A percentile compares a stretch with the other conserved stretches of the same genome.
phyloP scores from a whole-genome alignment of 2,797 vertebrate genomes.

The Silurus aristotelis region DNA sequence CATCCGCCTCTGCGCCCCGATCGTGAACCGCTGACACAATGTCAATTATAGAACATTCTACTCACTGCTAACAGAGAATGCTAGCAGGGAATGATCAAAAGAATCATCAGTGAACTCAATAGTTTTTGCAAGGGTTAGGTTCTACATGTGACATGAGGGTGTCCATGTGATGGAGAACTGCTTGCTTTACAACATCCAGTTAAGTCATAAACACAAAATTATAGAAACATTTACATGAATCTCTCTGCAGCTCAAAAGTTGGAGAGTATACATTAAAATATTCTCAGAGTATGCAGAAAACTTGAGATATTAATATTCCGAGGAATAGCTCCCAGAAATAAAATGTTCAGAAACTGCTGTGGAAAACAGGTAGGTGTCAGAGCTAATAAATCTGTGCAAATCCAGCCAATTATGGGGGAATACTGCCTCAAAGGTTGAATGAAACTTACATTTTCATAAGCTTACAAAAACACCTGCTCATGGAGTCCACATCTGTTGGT shows the following conservation, averaged over 20 bases:
- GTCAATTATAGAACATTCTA: background rate
- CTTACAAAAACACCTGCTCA: slow-evolving; percentile 24
- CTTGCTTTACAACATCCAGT: background rate
- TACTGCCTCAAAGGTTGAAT: background rate
- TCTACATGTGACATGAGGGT: no score
- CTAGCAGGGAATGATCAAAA: background rate
- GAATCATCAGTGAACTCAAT: background rate
- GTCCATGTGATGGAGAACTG: background rate
- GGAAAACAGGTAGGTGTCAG: background rate
- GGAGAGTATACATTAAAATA: background rate
- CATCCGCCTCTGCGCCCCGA: no score
- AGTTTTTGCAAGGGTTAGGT: background rate
- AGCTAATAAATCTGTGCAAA: background rate
- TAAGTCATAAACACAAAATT: background rate
- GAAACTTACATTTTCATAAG: background rate
- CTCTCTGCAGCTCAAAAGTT: background rate
- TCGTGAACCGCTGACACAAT: background rate
- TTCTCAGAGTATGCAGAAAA: background rate
- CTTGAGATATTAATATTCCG: background rate
- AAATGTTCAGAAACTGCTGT: background rate
- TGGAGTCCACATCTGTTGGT: background rate
- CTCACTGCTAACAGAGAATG: background rate
- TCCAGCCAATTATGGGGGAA: background rate
- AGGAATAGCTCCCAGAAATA: background rate
- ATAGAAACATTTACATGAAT: background rate